Evolutionary conservation across 2,113 vertebrate species (phyloP), one percentile per base, ranked within the genome.

Genomic region (Solea senegalensis): DNA sequence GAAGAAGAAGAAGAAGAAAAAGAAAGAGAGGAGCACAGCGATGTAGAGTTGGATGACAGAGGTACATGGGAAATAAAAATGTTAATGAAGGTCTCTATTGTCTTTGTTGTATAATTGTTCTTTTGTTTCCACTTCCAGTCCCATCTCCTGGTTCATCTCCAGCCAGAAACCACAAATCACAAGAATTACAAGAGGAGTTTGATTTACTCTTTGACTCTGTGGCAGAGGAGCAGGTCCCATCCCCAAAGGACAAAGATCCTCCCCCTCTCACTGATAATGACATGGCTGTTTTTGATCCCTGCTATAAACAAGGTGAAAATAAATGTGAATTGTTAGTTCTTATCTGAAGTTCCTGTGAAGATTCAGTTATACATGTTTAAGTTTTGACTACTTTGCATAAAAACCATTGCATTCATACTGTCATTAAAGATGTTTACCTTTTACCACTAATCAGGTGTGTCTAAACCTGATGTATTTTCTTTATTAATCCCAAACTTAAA

Each of bases 211-310:
- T 94, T 65, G 93, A 94, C 78, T 85, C 85, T 0, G 80, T 71
- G 1, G 76, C 65, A 2, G 92, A 89, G 5, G 85, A 83, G 11
- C 70, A 64, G 13, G 26, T 74, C 16, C 69, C 77, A 15, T 83
- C 90, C 4, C 81, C 86, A 15, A 85, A 86, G 34, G 81, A 83
- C 12, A 81, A 83, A 13, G 66, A 12, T n/a, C 78, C 80, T 21
- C 89, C 92, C 12, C 82, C 89, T 2, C 91, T 97, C 60, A 93
- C 95, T 2, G 90, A 94, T 28, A 91, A 90, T 0, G 96, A 97
- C 82, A 77, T 97, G 44, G 96, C 95, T 10, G 92, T 95, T 44
- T 97, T 97, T 44, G 96, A 97, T 76, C 96, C 96, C 16, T 97
- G 95, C 89, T 93, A 90, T 72, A 94, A 93, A 89, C 89, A 93